Evolutionary conservation across 2,888 invertebrate genomes (phyloP).

Genomic region (Lasioglossum pauxillum): DNA sequence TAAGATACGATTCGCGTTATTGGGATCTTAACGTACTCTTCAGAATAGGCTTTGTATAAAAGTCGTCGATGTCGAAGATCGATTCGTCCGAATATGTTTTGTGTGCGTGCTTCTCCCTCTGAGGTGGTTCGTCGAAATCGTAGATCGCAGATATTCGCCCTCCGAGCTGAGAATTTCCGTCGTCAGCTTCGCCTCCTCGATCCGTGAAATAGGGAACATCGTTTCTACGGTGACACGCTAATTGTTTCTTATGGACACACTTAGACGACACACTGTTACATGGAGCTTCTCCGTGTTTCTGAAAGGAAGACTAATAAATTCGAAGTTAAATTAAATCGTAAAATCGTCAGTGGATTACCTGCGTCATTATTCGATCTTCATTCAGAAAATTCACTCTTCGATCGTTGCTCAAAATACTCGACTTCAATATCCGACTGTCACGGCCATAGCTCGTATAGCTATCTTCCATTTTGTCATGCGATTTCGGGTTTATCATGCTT

Average conservation of each 20-base stretch:
- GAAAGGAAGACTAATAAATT: background rate
- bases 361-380: background rate
- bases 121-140: slow-evolving; percentile 29
- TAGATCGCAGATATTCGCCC: background rate
- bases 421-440: background rate
- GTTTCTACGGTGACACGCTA: background rate
- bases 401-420: background rate
- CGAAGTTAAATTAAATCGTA: background rate
- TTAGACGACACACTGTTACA: slow-evolving; percentile 8
- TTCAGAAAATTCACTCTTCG: slow-evolving; percentile 41
- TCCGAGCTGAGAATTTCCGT: slow-evolving; percentile 41
- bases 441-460: background rate
- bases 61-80: slow-evolving; percentile 39
- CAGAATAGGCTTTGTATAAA: slow-evolving; percentile 20
- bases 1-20: background rate
- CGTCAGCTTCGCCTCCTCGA: slow-evolving; percentile 43
- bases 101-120: slow-evolving; percentile 24
- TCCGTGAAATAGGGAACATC: slow-evolving; percentile 31
- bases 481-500: slow-evolving; percentile 28
- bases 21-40: slow-evolving; percentile 37
- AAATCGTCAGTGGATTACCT: background rate
- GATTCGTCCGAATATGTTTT: slow-evolving; percentile 33
- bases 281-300: slow-evolving; percentile 4
- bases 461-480: background rate
- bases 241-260: background rate